Percentiles rank a stretch among this genome's conserved stretches.
These are phyloP conservation scores for Eubucco bourcierii DNA, from an alignment of 2,113 vertebrate species.

Conservation along the genomic window DNA sequence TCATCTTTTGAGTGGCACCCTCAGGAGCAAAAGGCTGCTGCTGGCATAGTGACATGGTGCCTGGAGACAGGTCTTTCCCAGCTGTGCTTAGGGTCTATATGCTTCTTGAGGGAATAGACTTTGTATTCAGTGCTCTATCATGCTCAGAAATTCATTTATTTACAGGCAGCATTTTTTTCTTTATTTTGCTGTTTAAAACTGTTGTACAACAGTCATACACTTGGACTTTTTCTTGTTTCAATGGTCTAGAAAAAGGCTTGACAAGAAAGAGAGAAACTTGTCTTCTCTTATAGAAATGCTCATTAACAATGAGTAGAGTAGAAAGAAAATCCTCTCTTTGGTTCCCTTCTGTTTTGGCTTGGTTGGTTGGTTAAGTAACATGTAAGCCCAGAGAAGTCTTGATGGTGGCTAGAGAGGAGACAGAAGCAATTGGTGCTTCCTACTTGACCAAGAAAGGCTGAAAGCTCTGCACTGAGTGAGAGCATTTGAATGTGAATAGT, in stretches of 20 bases:
- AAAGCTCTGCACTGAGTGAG: background rate
- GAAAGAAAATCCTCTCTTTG: background rate
- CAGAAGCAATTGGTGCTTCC: background rate
- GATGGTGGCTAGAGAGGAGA: background rate
- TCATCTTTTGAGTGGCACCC: background rate
- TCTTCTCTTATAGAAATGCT: background rate
- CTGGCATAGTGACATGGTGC: background rate
- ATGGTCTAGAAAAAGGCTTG: background rate
- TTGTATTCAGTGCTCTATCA: background rate
- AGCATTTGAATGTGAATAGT: background rate
- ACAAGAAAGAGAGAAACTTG: background rate
- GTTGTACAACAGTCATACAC: background rate
- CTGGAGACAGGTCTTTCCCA: background rate
- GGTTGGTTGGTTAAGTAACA: background rate
- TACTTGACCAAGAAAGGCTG: background rate
- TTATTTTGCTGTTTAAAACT: background rate
- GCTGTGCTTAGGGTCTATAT: fast-evolving
- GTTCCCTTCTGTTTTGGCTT: background rate
- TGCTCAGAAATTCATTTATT: background rate
- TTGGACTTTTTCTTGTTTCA: background rate
- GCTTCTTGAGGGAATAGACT: background rate
- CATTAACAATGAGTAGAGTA: background rate
- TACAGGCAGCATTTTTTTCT: background rate
- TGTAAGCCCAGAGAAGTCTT: background rate
- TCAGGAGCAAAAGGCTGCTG: background rate